phyloP scores from a whole-genome alignment of 2,797 vertebrate genomes.

The Onychomys torridus region DNA sequence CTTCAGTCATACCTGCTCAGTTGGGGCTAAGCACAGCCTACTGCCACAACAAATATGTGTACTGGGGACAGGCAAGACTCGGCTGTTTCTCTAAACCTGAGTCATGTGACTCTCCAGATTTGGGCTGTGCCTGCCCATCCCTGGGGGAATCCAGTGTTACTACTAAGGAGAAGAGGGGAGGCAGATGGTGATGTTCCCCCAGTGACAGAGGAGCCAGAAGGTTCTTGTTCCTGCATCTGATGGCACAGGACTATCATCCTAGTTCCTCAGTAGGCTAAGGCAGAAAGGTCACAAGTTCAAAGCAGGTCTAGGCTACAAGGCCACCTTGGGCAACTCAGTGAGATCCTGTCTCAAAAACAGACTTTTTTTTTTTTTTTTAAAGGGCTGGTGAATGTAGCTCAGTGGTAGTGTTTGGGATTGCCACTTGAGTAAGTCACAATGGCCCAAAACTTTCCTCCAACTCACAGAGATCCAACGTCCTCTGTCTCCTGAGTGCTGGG shows the following conservation, averaged over 20 bases:
- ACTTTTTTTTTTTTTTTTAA: background rate
- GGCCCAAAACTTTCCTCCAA: background rate
- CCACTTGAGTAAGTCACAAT: background rate
- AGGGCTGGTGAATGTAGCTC: background rate
- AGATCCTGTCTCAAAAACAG: background rate
- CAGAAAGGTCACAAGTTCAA: background rate
- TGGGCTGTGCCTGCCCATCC: background rate
- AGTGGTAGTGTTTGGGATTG: background rate
- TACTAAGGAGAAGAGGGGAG: background rate
- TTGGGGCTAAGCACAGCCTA: accelerated
- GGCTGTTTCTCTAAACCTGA: background rate
- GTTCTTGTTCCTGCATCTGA: background rate
- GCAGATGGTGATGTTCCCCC: background rate
- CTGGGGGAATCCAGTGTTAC: background rate
- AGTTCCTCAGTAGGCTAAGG: background rate
- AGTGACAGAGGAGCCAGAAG: background rate
- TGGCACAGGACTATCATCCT: background rate
- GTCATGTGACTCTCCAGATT: accelerated
- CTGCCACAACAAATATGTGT: accelerated
- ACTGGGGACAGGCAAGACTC: accelerated
- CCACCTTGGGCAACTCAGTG: background rate
- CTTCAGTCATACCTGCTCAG: accelerated
- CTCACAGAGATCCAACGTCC: accelerated
- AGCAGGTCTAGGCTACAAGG: background rate
- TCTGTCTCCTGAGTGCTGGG: background rate